Conservation (phyloP, 1,140 invertebrate species). For the Pseudomyrmex dendroicus region DNA sequence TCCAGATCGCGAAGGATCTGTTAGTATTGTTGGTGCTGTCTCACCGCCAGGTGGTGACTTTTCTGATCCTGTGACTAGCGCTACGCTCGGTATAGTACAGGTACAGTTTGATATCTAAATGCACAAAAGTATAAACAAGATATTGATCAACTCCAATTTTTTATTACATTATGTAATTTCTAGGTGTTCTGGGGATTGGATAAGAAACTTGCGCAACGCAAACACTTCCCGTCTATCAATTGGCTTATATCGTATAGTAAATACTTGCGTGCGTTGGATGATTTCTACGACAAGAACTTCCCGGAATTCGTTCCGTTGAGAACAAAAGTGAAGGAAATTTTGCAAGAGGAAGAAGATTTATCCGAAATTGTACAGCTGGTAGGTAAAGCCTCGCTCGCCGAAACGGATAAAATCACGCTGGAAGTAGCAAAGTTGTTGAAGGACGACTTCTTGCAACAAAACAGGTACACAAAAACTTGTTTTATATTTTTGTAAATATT, state of each 20-base stretch:
- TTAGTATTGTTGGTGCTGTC: conserved; percentile 99
- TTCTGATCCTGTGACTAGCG: conserved; percentile 99
- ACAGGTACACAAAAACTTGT: conserved; percentile 87
- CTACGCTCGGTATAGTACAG: conserved; percentile 99
- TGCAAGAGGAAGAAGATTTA: conserved; percentile 99
- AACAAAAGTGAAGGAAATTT: conserved; percentile 97
- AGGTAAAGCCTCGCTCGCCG: conserved; percentile 99
- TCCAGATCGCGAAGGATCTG: conserved; percentile 98
- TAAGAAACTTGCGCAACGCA: conserved; percentile 99
- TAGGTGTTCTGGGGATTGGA: conserved; percentile 99
- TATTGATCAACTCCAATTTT: background rate
- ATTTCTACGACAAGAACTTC: conserved; percentile 99
- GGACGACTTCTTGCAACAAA: conserved; percentile 99
- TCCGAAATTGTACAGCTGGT: conserved; percentile 99
- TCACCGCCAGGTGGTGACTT: conserved; percentile 99
- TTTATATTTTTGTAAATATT: background rate
- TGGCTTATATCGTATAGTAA: conserved; percentile 99
- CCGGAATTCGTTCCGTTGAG: conserved; percentile 98
- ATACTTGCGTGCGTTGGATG: conserved; percentile 98
- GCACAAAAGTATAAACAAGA: background rate
- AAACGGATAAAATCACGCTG: conserved; percentile 99
- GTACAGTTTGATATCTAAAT: conserved; percentile 52
- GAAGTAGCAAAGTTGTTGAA: conserved; percentile 99
- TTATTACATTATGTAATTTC: conserved; percentile 25
- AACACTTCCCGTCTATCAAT: conserved; percentile 99